These are phyloP conservation scores for Trisateles emortualis DNA, from an alignment of 2,888 invertebrate species.

Conservation along the genomic window DNA sequence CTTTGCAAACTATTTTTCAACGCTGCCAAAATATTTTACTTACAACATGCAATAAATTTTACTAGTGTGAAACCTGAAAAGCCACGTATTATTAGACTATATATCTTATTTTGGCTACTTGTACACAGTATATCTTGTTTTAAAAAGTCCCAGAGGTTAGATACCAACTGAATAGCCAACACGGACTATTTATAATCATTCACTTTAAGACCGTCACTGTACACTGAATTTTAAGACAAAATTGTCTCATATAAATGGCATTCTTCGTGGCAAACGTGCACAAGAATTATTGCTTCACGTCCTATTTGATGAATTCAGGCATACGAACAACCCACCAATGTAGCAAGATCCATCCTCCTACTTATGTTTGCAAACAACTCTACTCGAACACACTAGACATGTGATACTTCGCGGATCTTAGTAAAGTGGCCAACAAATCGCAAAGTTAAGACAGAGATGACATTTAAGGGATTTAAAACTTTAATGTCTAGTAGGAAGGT, in stretches of 20 bases:
- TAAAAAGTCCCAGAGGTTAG: constrained; percentile 19
- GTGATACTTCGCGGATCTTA: constrained; percentile 33
- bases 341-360: constrained; percentile 44
- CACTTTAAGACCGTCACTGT: constrained; percentile 64
- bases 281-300: constrained; percentile 74
- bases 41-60: background rate
- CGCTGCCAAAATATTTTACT: background rate
- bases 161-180: constrained; percentile 37
- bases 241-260: constrained; percentile 77
- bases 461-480: constrained; percentile 25
- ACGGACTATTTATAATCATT: constrained; percentile 56
- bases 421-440: constrained; percentile 38
- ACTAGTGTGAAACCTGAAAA: background rate
- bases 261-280: constrained; percentile 67
- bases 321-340: constrained; percentile 51
- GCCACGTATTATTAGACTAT: background rate
- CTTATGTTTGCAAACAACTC: constrained; percentile 31
- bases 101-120: background rate
- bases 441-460: constrained; percentile 34
- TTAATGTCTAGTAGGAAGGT: constrained; percentile 21
- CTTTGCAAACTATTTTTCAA: too few relatives aligned
- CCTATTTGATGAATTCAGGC: constrained; percentile 75
- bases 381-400: constrained; percentile 21
- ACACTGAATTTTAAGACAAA: constrained; percentile 73
- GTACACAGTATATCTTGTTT: background rate